phyloP scores from a whole-genome alignment of 2,113 vertebrate species.

The Axis porcinus region DNA sequence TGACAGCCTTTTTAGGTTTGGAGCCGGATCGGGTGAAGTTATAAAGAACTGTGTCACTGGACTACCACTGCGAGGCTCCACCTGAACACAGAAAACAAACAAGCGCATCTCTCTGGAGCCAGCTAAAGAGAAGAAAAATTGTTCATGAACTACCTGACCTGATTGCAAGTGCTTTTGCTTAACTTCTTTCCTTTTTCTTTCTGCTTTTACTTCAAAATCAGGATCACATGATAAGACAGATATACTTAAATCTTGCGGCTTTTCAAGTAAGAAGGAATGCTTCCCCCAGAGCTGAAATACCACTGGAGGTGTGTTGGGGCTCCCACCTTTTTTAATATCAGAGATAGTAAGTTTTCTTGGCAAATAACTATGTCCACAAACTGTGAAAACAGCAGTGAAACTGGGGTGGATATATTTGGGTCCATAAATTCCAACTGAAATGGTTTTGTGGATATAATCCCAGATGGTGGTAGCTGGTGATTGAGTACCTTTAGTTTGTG shows the following conservation, averaged over 20 bases:
- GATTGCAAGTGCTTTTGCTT: constrained; percentile 85
- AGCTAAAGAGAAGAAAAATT: constrained; percentile 83
- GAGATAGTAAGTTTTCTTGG: constrained; percentile 89
- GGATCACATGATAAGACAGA: constrained; percentile 80
- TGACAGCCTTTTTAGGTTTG: constrained; percentile 83
- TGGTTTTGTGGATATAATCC: constrained; percentile 85
- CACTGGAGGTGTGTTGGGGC: constrained; percentile 85
- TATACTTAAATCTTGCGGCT: constrained; percentile 85
- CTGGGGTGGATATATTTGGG: constrained; percentile 94
- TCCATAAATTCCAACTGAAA: constrained; percentile 92
- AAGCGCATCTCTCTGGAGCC: constrained; percentile 80
- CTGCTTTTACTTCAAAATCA: constrained; percentile 86
- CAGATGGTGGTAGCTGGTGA: constrained; percentile 84
- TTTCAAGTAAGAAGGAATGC: constrained; percentile 85
- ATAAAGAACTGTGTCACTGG: constrained; percentile 84
- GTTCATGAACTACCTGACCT: constrained; percentile 83
- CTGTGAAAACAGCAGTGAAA: constrained; percentile 88
- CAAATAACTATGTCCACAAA: constrained; percentile 91
- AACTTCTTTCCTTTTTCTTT: constrained; percentile 86
- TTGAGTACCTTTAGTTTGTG: constrained; percentile 84
- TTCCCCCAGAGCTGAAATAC: constrained; percentile 97
- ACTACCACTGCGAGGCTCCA: constrained; percentile 77
- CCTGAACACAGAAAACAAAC: constrained; percentile 86
- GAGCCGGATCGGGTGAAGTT: constrained; percentile 86
- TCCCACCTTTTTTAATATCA: constrained; percentile 86